phyloP scores from a whole-genome alignment of 2,113 vertebrate species.

The Deroptyus accipitrinus region DNA sequence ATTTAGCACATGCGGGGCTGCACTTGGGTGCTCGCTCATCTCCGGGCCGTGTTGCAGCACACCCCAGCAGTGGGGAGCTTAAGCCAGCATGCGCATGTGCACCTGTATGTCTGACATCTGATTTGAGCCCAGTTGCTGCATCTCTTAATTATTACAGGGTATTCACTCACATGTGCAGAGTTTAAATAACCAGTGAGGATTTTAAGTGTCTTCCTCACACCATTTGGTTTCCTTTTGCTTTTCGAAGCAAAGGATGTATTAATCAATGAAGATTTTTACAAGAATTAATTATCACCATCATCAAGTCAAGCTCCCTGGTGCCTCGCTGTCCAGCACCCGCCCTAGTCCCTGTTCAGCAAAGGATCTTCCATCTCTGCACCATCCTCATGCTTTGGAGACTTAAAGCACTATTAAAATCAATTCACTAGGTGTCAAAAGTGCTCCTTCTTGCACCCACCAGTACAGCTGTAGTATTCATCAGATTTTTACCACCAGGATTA shows the following conservation, averaged over 20 bases:
- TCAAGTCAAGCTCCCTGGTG: constrained; percentile 52
- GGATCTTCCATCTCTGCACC: background rate
- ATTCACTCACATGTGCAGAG: background rate
- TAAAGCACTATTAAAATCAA: constrained; percentile 20
- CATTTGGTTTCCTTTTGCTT: constrained; percentile 10
- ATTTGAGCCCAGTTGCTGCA: constrained; percentile 41
- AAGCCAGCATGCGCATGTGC: background rate
- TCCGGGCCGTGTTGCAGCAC: rapidly evolving
- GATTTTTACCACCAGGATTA: constrained; percentile 78
- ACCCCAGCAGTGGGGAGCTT: background rate
- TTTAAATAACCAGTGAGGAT: constrained; percentile 49
- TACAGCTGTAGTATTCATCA: constrained; percentile 64
- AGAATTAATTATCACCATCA: constrained; percentile 74
- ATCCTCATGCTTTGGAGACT: background rate
- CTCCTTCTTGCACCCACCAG: constrained; percentile 32
- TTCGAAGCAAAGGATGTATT: constrained; percentile 61
- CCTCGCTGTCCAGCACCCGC: background rate
- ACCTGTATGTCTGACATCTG: background rate
- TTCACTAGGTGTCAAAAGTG: constrained; percentile 43
- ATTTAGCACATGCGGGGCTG: background rate
- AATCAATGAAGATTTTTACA: constrained; percentile 73
- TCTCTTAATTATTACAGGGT: constrained; percentile 30
- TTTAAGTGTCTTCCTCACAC: background rate
- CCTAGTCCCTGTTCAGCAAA: background rate
- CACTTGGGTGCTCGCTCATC: background rate